Base-by-base conservation (phyloP, 2,888 invertebrate species). In the Protophormia terraenovae region DNA sequence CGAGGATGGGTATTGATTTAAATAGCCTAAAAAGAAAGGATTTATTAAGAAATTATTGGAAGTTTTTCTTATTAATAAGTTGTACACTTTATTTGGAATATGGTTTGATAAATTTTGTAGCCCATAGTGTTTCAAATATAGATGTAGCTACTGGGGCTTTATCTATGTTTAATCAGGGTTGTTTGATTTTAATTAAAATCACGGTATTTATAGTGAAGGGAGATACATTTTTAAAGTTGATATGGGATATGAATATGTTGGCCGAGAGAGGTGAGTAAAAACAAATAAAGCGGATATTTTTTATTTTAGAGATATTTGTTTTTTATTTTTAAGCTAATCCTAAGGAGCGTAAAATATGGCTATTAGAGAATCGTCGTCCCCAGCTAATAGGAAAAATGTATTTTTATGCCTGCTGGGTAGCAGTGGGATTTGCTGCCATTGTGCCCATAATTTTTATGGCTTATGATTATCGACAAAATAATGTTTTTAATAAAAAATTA, bases 121-220 rank as follows among this genome's bases (percentile, higher is more conserved):
- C 7, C 0, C 7, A 73, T 27, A 53, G 67, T 53, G 10, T 69
- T 10, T 7, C 73, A 3, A 58, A 75, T n/a, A 24, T 85, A 16
- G 73, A 69, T 64, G n/a, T 14, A 10, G 16, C 62, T 8, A 73
- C 73, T 6, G 45, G 47, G 0, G 45, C 67, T 0, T 73, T 85
- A n/a, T 78, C 81, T 12, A 41, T 82, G 12, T 78, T 71, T 19
- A 85, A 82, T 78, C 73, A 81, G 41, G 69, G 78, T n/a, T 53
- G 62, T 29, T 75, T 82, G 50, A 58, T 81, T 12, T 19, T 73
- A 10, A 24, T 75, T 8, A 82, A 85, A 69, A 12, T 81, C 0
- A 12, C 19, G 6, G 6, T 41, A 3, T 78, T 85, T 47, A 3
- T 85, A 0, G 6, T 5, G 0, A 78, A 75, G 4, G 47, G 75